Conservation (phyloP, 2,113 vertebrate genomes). For the Zosterops pallidus region DNA sequence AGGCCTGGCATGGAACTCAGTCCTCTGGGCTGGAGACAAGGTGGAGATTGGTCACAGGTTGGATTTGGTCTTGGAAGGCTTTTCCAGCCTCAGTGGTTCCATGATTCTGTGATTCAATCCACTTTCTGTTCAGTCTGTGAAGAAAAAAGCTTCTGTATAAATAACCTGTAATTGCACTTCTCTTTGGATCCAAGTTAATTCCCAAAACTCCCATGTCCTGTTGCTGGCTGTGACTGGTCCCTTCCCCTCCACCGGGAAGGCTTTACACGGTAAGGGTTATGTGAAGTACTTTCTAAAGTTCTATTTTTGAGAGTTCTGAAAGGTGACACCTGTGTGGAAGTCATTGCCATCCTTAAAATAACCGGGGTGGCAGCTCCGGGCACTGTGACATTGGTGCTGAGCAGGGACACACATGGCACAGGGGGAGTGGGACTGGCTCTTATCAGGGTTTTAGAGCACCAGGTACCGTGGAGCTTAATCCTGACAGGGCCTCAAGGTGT, state of each 20-base stretch:
- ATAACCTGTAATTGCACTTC: background rate
- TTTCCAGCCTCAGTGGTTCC: background rate
- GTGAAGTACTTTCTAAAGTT: background rate
- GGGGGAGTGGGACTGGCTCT: background rate
- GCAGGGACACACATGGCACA: background rate
- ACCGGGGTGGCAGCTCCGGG: background rate
- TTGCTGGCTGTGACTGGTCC: background rate
- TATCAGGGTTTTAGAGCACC: background rate
- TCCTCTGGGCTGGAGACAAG: background rate
- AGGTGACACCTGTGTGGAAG: background rate
- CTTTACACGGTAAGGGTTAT: background rate
- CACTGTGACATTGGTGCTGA: background rate
- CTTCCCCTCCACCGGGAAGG: background rate
- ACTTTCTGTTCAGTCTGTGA: background rate
- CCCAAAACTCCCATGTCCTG: background rate
- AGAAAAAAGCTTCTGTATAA: background rate
- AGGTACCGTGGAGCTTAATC: background rate
- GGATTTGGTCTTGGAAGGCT: rapidly evolving
- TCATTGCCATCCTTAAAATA: background rate
- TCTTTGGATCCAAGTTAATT: background rate
- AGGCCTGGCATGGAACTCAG: background rate
- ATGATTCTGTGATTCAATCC: background rate
- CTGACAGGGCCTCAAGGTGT: background rate
- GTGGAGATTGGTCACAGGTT: background rate
- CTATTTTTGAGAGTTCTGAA: conserved; percentile 37